Evolutionary conservation across 2,113 vertebrate species (phyloP).

Genomic region (Mugil cephalus): DNA sequence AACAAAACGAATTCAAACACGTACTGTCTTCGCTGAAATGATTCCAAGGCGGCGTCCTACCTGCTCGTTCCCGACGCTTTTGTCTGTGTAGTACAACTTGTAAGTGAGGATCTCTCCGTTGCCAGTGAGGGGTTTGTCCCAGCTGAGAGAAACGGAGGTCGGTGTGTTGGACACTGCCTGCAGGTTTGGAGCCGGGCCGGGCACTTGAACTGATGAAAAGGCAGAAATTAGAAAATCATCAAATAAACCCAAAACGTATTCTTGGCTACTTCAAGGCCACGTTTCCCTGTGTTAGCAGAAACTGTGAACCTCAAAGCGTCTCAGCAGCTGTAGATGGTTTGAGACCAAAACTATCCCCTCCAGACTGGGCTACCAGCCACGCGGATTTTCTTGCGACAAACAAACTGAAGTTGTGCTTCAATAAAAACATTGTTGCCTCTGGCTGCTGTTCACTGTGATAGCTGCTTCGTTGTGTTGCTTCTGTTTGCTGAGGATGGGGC

Average conservation of each 20-base stretch:
- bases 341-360: conserved; percentile 8
- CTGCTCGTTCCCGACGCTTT: conserved; percentile 90
- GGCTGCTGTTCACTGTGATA: background rate
- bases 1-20: background rate
- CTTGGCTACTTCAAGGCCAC: conserved; percentile 22
- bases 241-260: background rate
- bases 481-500: conserved; percentile 27
- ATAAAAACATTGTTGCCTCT: conserved; percentile 12
- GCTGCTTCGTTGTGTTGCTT: conserved; percentile 53
- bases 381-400: conserved; percentile 25
- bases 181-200: conserved; percentile 94
- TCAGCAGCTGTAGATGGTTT: conserved; percentile 8
- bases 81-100: conserved; percentile 96
- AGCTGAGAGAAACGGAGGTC: conserved; percentile 88
- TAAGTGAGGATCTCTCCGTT: conserved; percentile 96
- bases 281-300: background rate
- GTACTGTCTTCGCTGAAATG: background rate
- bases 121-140: conserved; percentile 92
- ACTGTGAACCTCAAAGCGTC: background rate
- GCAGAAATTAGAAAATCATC: conserved; percentile 17
- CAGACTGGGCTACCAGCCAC: conserved; percentile 21
- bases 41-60: conserved; percentile 72
- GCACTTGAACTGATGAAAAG: conserved; percentile 90
- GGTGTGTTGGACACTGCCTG: conserved; percentile 86
- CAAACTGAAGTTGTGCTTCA: background rate